Percentiles rank a stretch among this genome's conserved stretches.
phyloP scores from a whole-genome alignment of 2,888 invertebrate genomes.

The Lottia gigantea region DNA sequence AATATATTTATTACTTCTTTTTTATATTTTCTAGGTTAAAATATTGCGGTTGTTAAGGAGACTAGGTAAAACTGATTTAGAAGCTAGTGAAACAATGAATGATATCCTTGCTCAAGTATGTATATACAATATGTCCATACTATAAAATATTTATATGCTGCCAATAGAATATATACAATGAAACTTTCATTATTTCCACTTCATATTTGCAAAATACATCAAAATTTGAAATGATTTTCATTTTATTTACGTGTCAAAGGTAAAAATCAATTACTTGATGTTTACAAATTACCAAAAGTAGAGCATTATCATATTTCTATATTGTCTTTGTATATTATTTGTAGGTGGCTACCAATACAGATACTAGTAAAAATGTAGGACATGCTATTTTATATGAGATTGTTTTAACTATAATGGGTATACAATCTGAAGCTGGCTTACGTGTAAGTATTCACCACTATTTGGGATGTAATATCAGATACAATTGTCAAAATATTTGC shows the following conservation, averaged over 20 bases:
- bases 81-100: slow-evolving; percentile 99
- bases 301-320: no score
- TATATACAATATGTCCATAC: no score
- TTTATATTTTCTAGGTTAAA: slow-evolving; percentile 80
- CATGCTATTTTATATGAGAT: slow-evolving; percentile 99
- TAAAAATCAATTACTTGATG: no score
- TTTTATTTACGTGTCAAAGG: no score
- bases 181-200: no score
- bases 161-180: no score
- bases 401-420: slow-evolving; percentile 99
- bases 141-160: no score
- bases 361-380: slow-evolving; percentile 99
- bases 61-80: slow-evolving; percentile 94
- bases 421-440: slow-evolving; percentile 93
- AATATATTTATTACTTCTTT: background rate
- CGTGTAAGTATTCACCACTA: slow-evolving; percentile 76
- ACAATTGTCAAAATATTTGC: no score
- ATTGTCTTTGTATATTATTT: background rate
- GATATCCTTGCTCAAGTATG: slow-evolving; percentile 95
- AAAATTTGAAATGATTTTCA: no score
- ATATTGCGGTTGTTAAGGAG: slow-evolving; percentile 93
- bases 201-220: no score
- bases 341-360: slow-evolving; percentile 95
- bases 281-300: no score
- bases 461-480: no score